Evolutionary conservation across 2,113 vertebrate species (phyloP).

Genomic region (Mesembrinibis cayennensis): DNA sequence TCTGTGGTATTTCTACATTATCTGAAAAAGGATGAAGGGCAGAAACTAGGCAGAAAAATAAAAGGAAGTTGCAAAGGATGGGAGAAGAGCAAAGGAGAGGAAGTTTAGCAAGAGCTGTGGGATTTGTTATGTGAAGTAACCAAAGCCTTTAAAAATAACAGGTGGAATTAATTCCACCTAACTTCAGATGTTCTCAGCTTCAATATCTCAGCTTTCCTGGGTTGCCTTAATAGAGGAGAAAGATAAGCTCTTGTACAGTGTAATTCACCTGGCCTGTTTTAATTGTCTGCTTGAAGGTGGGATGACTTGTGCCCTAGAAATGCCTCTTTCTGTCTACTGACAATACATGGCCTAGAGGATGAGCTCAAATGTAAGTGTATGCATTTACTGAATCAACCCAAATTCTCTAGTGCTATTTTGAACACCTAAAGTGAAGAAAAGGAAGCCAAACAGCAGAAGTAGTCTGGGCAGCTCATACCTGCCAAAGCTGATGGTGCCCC

Average conservation of each 20-base stretch:
- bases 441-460: neutral
- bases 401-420: neutral
- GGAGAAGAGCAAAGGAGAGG: neutral
- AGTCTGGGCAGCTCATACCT: neutral
- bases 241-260: neutral
- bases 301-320: neutral
- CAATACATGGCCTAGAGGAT: neutral
- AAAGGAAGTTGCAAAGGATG: neutral
- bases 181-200: neutral
- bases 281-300: neutral
- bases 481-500: neutral
- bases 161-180: neutral
- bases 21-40: neutral
- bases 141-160: neutral
- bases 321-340: neutral
- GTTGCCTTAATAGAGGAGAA: neutral
- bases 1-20: neutral
- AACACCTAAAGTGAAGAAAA: neutral
- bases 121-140: neutral
- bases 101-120: neutral
- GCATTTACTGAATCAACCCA: neutral
- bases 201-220: neutral
- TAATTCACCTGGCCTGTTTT: neutral
- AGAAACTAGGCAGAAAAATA: neutral
- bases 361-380: neutral